Evolutionary conservation across 2,797 vertebrate species (phyloP), one percentile per base, ranked within the genome.

Genomic region (Girardinus metallicus): DNA sequence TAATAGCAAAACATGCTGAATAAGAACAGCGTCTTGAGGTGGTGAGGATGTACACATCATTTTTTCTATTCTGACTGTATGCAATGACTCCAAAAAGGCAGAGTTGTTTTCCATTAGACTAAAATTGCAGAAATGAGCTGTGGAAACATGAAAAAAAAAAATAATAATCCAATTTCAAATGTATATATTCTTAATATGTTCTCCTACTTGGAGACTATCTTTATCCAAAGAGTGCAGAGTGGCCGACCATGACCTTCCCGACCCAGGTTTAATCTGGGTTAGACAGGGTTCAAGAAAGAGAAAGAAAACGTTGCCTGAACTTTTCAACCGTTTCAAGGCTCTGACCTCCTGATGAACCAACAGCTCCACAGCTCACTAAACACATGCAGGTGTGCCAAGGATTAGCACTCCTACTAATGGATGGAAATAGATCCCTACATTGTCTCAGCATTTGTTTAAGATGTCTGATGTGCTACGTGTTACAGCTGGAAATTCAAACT

Each of bases 261-360:
- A 36, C 26, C 39, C n/a, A 60, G 13, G 53, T 60, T 53, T 36
- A 76, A 36, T 36, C 31, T 75, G 29, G 43, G 57, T 43, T 29
- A 43, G 7, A 43, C 36, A 47, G 57, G 21, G 43, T 21, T 15
- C 47, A 51, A 43, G 47, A 53, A 3, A 39, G 60, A 26, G 60
- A 51, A 68, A 70, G 66, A 46, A 57, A 49, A 66, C 8, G 4
- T 47, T 46, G 18, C 16, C 12, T 70, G 66, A 71, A 53, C 47
- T 41, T 70, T 31, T 71, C 13, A 71, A 71, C 66, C 9, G 23
- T 77, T 51, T 75, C 36, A 26, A 74, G 31, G 26, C 53, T 51
- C 62, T 68, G 44, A 77, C 57, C 60, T 49, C 44, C 44, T 23
- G 60, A 21, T 47, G 44, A 77, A 77, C 60, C 21, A 39, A 46